Evolutionary conservation across 1,140 invertebrate genomes (phyloP), one percentile per base, ranked within the genome.

Genomic region (Linepithema humile): DNA sequence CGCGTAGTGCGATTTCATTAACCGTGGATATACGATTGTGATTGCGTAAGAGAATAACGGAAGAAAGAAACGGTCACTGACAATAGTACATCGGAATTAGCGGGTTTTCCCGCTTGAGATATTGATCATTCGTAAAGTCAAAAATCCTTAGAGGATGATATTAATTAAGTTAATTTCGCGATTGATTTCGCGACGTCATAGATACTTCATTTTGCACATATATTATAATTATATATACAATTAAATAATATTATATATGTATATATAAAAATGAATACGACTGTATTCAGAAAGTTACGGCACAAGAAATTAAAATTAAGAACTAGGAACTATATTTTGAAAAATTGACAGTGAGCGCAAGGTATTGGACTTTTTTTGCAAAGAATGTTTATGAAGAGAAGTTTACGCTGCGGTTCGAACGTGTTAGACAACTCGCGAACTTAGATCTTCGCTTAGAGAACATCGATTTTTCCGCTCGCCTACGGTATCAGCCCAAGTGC

Each of bases 401-500:
- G 48, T 35, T 40, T 59, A 12, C 55, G 12, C n/a, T 10, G 17
- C 17, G 6, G 1, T 29, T 2, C 17, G 26, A 40, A 45, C 20
- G 59, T 23, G 29, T 35, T 35, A 12, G 26, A 38, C 40, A 5
- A 6, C 35, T 29, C 62, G 17, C 38, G 57, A 12, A 3, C 15
- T 59, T 17, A 12, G 60, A 80, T 55, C 62, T 35, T 57, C n/a
- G 38, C 59, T 38, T 23, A 23, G 75, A 70, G 75, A 70, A 65
- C 40, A 45, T 53, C 59, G 70, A 74, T 85, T 40, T 84, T 84
- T 60, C 77, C 26, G 75, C n/a, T 69, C 35, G 57, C 29, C 12
- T 64, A 17, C 57, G 43, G 45, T 45, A 60, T 23, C 38, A 67
- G 53, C 62, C 35, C 45, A 64, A 83, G 60, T 29, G 43, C 85